Percentiles rank a stretch among this genome's conserved stretches.
Conservation (phyloP, 2,888 invertebrate species). For the Agapostemon virescens region DNA sequence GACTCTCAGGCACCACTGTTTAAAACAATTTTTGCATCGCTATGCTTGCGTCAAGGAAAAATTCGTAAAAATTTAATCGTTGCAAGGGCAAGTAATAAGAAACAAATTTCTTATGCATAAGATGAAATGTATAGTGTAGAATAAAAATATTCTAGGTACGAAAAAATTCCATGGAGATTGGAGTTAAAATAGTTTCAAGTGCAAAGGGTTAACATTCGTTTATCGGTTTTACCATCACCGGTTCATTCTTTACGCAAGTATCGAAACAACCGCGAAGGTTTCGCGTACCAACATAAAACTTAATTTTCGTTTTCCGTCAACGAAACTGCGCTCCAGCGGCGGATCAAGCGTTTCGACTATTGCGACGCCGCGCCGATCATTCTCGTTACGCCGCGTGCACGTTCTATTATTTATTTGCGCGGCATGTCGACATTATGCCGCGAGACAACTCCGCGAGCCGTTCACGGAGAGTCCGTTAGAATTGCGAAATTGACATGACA, state of each 20-base stretch:
- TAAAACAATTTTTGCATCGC: no score
- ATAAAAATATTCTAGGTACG: no score
- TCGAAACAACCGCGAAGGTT: not conserved
- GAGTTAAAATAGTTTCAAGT: no score
- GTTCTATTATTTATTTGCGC: constrained; percentile 60
- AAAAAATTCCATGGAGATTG: no score
- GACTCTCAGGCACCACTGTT: no score
- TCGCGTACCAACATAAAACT: not conserved
- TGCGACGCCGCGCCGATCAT: not conserved
- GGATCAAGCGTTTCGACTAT: not conserved
- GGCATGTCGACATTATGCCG: constrained; percentile 53
- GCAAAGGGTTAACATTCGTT: no score
- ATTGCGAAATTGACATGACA: constrained; percentile 69
- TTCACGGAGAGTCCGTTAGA: constrained; percentile 51
- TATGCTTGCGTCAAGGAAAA: no score
- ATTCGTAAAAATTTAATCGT: no score
- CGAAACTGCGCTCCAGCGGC: not conserved
- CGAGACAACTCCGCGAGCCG: constrained; percentile 34
- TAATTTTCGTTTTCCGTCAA: not conserved
- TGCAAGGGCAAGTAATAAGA: no score
- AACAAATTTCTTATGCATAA: no score
- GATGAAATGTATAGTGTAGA: no score
- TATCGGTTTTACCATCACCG: not conserved
- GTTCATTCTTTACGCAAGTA: no score
- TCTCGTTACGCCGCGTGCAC: constrained; percentile 31